Evolutionary conservation across 2,113 vertebrate genomes (phyloP), one percentile per base, ranked within the genome.

Genomic region (Conger conger): DNA sequence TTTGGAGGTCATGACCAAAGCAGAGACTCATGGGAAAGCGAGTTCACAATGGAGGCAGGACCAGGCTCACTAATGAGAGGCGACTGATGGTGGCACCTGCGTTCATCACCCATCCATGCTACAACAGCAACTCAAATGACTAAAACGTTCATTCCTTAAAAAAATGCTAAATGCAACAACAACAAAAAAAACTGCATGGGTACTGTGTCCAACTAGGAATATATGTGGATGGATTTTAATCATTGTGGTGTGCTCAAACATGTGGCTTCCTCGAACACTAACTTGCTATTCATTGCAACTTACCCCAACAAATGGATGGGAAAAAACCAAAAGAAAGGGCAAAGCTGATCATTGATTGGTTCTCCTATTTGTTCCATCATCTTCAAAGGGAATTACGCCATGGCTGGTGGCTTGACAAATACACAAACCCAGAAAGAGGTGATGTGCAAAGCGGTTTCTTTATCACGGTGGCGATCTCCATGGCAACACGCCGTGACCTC

Each of bases 371-470:
- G 90, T 95, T 94, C 93, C 96, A 93, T 95, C 94, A 93, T 96
- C 93, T 96, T 90, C 92, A 94, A 96, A 99, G 98, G 98, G 98
- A 94, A 97, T 99, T 91, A 99, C 98, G 57, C 98, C 98, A 35
- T 99, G 98, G 98, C 97, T 99, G 93, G 97, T 99, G 93, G 98
- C 97, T 95, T 96, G 97, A 97, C 27, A n/a, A n/a, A 95, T 95
- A 94, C 93, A 95, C 92, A 95, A 96, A 94, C 36, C 88, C 86
- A 86, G 89, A 90, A 88, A 93, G 88, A 84, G 90, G 86, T 89
- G 86, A 85, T 86, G 86, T 89, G 87, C 90, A 89, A 83, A 90
- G 86, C 85, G 27, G 91, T 90, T 92, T 86, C 92, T 96, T 96
- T 94, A 93, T 95, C 96, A 95, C 96, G 94, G 93, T 93, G 95